phyloP scores from a whole-genome alignment of 92 coral and sea anemone species.

The Plumapathes pennacea region DNA sequence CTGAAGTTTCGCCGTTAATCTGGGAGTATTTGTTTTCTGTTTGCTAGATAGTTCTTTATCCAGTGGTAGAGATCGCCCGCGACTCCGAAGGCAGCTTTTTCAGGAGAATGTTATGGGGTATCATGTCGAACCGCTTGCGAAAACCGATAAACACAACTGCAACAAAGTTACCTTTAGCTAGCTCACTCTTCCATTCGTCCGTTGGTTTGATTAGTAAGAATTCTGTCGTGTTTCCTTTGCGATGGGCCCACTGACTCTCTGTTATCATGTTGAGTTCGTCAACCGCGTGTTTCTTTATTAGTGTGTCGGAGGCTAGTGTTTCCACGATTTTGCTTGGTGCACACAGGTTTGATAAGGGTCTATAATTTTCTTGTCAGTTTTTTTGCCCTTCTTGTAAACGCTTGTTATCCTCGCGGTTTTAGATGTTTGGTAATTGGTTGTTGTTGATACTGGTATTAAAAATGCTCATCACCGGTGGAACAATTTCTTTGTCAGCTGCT shows the following conservation, averaged over 20 bases:
- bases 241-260: conserved; percentile 39
- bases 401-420: conserved; percentile 32
- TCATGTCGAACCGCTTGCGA: conserved; percentile 25
- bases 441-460: conserved; percentile 1
- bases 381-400: conserved; percentile 24
- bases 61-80: conserved; percentile 43
- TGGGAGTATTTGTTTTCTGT: too few relatives aligned
- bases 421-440: conserved; percentile 24
- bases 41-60: conserved; percentile 38
- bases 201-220: conserved; percentile 27
- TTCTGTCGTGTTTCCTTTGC: conserved; percentile 17
- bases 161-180: conserved; percentile 13
- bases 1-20: too few relatives aligned
- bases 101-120: conserved; percentile 18
- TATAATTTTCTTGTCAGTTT: conserved; percentile 45
- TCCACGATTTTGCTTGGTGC: conserved; percentile 28
- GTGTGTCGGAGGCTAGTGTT: too few relatives aligned
- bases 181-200: conserved; percentile 41
- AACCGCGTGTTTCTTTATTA: too few relatives aligned
- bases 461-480: conserved; percentile 27
- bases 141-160: conserved; percentile 30
- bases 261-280: too few relatives aligned
- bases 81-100: conserved; percentile 39
- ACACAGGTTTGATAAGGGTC: conserved; percentile 25
- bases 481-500: conserved; percentile 12